These are phyloP conservation scores for Gambusia affinis DNA, from an alignment of 2,113 vertebrate genomes.

Conservation along the genomic window DNA sequence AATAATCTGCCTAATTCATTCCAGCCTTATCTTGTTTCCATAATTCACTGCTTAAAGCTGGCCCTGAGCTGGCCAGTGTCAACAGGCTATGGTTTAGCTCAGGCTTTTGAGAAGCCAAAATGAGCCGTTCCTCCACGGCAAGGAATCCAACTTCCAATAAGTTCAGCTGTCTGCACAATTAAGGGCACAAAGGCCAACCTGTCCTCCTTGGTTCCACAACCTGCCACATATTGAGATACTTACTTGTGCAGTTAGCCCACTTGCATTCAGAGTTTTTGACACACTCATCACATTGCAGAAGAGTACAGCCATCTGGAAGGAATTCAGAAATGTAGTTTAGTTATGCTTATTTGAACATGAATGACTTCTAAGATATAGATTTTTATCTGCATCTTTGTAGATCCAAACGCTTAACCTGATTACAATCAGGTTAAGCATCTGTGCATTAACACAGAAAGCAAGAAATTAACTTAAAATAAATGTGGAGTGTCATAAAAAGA, in stretches of 20 bases:
- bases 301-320: slow-evolving; percentile 50
- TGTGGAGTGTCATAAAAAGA: neutral
- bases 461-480: neutral
- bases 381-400: neutral
- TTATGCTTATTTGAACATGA: neutral
- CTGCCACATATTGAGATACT: slow-evolving; percentile 58
- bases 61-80: slow-evolving; percentile 5
- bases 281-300: slow-evolving; percentile 30
- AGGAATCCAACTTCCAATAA: slow-evolving; percentile 33
- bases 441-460: neutral
- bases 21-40: neutral
- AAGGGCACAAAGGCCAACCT: slow-evolving; percentile 46
- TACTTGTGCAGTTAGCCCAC: slow-evolving; percentile 73
- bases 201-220: slow-evolving; percentile 27
- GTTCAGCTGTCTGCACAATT: slow-evolving; percentile 37
- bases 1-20: neutral
- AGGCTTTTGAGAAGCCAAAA: slow-evolving; percentile 10
- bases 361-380: neutral
- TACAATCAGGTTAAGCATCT: neutral
- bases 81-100: slow-evolving; percentile 9
- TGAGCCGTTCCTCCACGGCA: slow-evolving; percentile 40
- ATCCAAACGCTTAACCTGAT: too few species aligned
- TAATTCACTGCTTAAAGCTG: slow-evolving; percentile 23
- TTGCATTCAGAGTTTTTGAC: neutral
- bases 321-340: slow-evolving; percentile 14